Evolutionary conservation across 2,888 invertebrate genomes (phyloP), one percentile per base, ranked within the genome.

Genomic region (Escarpia spicata): DNA sequence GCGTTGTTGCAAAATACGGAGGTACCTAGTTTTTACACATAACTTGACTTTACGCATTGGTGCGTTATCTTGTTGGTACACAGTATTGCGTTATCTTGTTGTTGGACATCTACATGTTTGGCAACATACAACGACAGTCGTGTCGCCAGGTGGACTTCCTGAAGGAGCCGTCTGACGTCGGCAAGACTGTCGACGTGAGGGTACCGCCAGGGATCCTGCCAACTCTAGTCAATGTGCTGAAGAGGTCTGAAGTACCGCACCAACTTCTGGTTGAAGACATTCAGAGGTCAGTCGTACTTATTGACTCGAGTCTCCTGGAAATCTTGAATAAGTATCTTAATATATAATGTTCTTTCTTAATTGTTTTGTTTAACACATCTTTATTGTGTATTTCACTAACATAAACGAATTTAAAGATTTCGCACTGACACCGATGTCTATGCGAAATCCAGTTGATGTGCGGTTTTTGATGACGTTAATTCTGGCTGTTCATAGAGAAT

Each of bases 101-200:
- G 75, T n/a, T 75, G 6, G 26, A 75, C 75, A 75, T 75, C 6
- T 75, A 75, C 19, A 75, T 75, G 75, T 15, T n/a, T 75, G 1
- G 3, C 26, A 75, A 75, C 75, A 75, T 75, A 2, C 26, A 8
- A 6, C 6, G 26, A 2, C 75, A 26, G 4, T 75, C 26, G 3
- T 26, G 75, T 75, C 6, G 75, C 75, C 6, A 75, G 75, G 6
- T 75, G 19, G 75, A 75, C 75, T 75, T 75, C 75, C 26, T 75
- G 75, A 75, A 75, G 75, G 26, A n/a, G 19, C 75, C 75, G 19
- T 26, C 75, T 15, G 75, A 75, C 19, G 45, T 91, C 0, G 91
- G 91, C 43, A 52, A 15, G n/a, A 43, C 44, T 52, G 91, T 91
- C 6, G 91, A 91, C 91, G 43, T 91, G 45, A 44, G 37, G 19